Evolutionary conservation across 2,888 invertebrate species (phyloP).

Genomic region (Drosophila melanosoma): DNA sequence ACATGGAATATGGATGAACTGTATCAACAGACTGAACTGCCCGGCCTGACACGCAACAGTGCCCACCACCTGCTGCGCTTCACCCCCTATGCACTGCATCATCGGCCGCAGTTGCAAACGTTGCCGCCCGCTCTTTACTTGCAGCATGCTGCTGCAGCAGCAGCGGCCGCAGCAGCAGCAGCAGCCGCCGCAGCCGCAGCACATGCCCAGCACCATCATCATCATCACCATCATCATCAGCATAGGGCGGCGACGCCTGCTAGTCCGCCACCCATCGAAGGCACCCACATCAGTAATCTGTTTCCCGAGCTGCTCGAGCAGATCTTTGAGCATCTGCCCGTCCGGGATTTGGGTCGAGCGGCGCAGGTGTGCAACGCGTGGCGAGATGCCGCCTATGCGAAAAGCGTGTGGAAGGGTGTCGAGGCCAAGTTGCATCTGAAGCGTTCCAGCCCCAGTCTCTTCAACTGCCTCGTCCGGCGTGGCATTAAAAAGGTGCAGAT

Average conservation of each 20-base stretch:
- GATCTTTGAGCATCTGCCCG: slow-evolving; percentile 95
- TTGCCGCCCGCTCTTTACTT: slow-evolving; percentile 82
- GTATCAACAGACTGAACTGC: slow-evolving; percentile 85
- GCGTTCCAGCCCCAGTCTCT: slow-evolving; percentile 92
- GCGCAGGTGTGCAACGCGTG: slow-evolving; percentile 95
- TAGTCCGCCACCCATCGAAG: slow-evolving; percentile 86
- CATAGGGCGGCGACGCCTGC: slow-evolving; percentile 82
- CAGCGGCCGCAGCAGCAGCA: slow-evolving; percentile 78
- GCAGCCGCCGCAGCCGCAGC: slow-evolving; percentile 72
- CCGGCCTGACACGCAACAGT: slow-evolving; percentile 82
- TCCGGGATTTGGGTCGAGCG: slow-evolving; percentile 94
- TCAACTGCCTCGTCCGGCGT: slow-evolving; percentile 93
- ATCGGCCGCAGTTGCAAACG: slow-evolving; percentile 86
- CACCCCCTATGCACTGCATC: slow-evolving; percentile 89
- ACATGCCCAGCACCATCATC: slow-evolving; percentile 82
- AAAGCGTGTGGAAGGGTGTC: slow-evolving; percentile 97
- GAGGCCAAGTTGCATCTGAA: slow-evolving; percentile 95
- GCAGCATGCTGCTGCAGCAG: slow-evolving; percentile 78
- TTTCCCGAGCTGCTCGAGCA: slow-evolving; percentile 97
- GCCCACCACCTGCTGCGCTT: slow-evolving; percentile 85
- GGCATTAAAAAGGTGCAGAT: slow-evolving; percentile 96
- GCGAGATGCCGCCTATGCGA: slow-evolving; percentile 96
- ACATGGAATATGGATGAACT: slow-evolving; percentile 81
- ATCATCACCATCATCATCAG: slow-evolving; percentile 83
- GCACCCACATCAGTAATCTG: slow-evolving; percentile 93